A percentile compares a stretch with the other conserved stretches of the same genome.
phyloP scores from a whole-genome alignment of 1,140 invertebrate genomes.

The Formica selysi region DNA sequence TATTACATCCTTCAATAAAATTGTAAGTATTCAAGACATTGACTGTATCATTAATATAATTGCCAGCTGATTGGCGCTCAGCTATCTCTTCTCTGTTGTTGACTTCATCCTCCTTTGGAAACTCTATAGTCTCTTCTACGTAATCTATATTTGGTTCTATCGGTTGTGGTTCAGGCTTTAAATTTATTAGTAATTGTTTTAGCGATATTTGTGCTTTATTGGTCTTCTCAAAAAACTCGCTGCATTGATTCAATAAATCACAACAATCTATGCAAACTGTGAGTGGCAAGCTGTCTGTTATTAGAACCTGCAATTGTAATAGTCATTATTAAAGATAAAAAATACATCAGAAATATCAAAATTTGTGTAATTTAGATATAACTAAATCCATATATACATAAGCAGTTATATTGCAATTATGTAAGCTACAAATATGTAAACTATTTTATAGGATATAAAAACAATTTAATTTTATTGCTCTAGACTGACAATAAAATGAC shows the following conservation, averaged over 20 bases:
- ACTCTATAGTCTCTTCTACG: constrained; percentile 73
- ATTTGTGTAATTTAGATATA: neutral
- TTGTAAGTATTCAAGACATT: constrained; percentile 68
- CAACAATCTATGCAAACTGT: constrained; percentile 84
- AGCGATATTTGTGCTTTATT: constrained; percentile 84
- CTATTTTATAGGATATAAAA: neutral
- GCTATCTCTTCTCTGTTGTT: constrained; percentile 66
- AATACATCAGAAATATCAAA: neutral
- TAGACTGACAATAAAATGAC: neutral
- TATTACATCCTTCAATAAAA: constrained; percentile 65
- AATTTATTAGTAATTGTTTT: constrained; percentile 75
- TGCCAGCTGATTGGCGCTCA: constrained; percentile 72
- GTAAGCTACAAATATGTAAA: neutral
- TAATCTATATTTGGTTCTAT: constrained; percentile 77
- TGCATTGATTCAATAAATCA: constrained; percentile 82
- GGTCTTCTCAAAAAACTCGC: constrained; percentile 85
- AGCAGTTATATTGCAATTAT: neutral
- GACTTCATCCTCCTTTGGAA: constrained; percentile 72
- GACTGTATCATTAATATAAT: constrained; percentile 75
- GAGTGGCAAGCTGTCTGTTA: constrained; percentile 82
- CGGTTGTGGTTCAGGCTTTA: constrained; percentile 74
- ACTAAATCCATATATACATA: neutral
- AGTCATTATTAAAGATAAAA: neutral
- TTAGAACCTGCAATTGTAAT: constrained; percentile 75
- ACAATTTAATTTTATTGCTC: neutral